phyloP scores from a whole-genome alignment of 2,113 vertebrate species.

The Morphnarchus princeps region DNA sequence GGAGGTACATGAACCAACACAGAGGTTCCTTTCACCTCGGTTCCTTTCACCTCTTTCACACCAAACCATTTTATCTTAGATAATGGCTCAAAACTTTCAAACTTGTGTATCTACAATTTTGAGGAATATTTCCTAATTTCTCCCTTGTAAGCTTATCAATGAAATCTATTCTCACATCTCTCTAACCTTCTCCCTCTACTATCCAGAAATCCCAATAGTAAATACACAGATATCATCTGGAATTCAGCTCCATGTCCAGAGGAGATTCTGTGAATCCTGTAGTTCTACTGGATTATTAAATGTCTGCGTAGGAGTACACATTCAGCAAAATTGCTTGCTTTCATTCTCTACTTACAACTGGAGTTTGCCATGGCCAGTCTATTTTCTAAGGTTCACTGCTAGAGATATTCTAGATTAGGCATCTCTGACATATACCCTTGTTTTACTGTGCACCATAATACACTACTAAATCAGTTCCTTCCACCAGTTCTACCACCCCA shows the following conservation, averaged over 20 bases:
- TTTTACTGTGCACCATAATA: background rate
- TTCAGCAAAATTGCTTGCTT: background rate
- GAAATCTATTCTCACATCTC: background rate
- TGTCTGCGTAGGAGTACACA: background rate
- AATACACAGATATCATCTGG: background rate
- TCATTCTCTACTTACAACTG: background rate
- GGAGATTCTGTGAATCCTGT: fast-evolving
- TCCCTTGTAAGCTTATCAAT: background rate
- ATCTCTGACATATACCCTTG: background rate
- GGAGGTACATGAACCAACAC: background rate
- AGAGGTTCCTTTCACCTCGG: background rate
- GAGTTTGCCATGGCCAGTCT: background rate
- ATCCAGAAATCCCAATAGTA: background rate
- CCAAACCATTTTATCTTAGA: background rate
- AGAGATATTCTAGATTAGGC: background rate
- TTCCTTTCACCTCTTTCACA: background rate
- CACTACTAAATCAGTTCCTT: background rate
- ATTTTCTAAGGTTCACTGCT: background rate
- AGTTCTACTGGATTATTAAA: background rate
- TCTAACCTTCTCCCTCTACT: background rate
- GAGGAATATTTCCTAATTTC: background rate
- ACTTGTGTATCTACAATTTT: background rate
- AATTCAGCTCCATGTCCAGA: background rate
- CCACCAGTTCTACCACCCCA: background rate
- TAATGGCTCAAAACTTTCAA: background rate